Conservation (phyloP, 1,140 invertebrate genomes). For the Diplogasteroides magnus region DNA sequence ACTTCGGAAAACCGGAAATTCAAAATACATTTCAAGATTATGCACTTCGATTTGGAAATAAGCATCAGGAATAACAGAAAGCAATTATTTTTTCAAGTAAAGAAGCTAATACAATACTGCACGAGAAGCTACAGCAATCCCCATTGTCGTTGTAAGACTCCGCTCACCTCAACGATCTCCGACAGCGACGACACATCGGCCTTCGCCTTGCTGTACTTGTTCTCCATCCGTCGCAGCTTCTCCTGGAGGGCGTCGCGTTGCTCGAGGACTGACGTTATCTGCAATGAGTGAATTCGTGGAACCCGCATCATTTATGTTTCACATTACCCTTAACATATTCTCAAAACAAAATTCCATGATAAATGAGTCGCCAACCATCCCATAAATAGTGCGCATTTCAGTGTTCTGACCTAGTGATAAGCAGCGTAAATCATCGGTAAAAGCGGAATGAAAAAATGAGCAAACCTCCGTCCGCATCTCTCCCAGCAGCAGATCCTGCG, state of each 20-base stretch:
- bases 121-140: background rate
- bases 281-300: too few relatives aligned
- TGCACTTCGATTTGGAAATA: background rate
- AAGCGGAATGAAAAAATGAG: too few relatives aligned
- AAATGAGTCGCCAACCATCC: background rate
- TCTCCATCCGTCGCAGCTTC: background rate
- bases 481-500: too few relatives aligned
- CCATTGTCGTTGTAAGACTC: background rate
- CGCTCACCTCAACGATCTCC: background rate
- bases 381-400: too few relatives aligned
- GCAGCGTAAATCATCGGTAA: too few relatives aligned
- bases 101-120: background rate
- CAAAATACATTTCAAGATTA: background rate
- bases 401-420: too few relatives aligned
- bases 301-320: too few relatives aligned
- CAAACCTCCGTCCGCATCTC: too few relatives aligned
- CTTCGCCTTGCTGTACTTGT: background rate
- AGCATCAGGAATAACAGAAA: background rate
- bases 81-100: background rate
- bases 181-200: background rate
- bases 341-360: background rate
- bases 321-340: too few relatives aligned
- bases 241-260: background rate
- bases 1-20: background rate
- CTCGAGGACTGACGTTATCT: background rate